Base-by-base conservation (phyloP, 35 echinoderm and acorn worm genomes). In the Strongylocentrotus purpuratus region DNA sequence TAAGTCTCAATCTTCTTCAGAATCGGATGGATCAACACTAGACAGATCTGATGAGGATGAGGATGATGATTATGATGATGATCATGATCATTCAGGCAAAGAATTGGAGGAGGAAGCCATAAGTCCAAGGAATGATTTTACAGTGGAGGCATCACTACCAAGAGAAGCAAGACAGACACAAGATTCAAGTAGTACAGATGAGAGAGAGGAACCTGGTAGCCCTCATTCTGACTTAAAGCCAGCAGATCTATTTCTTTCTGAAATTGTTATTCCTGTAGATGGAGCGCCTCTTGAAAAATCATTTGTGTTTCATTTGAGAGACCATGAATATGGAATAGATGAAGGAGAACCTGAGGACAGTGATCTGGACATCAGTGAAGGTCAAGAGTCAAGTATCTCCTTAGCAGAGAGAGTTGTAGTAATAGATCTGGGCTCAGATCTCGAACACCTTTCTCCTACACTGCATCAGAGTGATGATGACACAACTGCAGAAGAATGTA, bases 381-480 rank as follows among this genome's bases (percentile, higher is more conserved):
- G 25, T 78, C 65, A 78, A 78, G 65, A 78, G 28, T 78, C 65
- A 78, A 78, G 65, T 78, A 78, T 78, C 28, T 78, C 65, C 22
- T 78, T 78, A 45, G 87, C 45, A 35, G 87, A 89, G 33, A 33
- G 87, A 46, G 87, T 93, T 50, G 45, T 93, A 22, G 48, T 93
- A 3, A 93, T 93, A 46, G 91, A 93, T 93, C 46, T 93, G 12
- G 91, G 91, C 31, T 46, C 91, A 22, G 31, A 93, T 15, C 91
- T 93, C 58, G 45, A 46, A 89, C 17, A 47, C 31, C 45, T 58
- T 5, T 93, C 91, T 28, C 48, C 91, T 50, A 32, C 18, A 48
- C 91, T 93, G 31, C 91, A 61, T 78, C 65, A 78, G 65, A 95
- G 88, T 92, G 95, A 95, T 13, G 91, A 93, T 92, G 87, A 92